Conservation (phyloP, 2,113 vertebrate species). For the Apus apus region DNA sequence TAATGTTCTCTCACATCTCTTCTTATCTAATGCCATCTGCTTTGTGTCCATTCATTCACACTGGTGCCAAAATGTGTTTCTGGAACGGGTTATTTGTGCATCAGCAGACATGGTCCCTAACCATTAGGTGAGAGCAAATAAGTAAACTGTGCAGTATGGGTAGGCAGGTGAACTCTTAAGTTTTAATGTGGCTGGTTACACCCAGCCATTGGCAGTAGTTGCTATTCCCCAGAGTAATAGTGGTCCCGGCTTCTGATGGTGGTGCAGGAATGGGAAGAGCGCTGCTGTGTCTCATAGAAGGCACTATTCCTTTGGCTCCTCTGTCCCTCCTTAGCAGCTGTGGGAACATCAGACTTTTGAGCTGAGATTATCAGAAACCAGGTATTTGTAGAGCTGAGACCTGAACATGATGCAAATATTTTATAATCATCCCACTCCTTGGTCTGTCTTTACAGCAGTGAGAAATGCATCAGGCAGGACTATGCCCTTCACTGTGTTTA, state of each 20-base stretch:
- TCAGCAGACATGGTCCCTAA: background rate
- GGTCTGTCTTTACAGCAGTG: background rate
- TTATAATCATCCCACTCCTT: background rate
- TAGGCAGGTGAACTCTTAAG: background rate
- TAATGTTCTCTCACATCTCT: conserved; percentile 18
- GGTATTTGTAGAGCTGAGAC: background rate
- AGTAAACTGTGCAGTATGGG: background rate
- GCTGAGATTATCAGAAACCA: background rate
- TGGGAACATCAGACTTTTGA: background rate
- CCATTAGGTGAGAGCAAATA: background rate
- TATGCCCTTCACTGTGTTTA: background rate
- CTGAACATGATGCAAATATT: background rate
- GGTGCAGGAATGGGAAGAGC: background rate
- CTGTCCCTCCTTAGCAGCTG: background rate
- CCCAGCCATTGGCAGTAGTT: background rate
- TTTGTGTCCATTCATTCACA: conserved; percentile 40
- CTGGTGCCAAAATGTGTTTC: conserved; percentile 4
- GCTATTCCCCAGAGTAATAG: background rate
- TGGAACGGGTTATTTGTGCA: conserved; percentile 31
- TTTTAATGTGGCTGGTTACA: background rate
- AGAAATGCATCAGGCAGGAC: background rate
- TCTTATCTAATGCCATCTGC: conserved; percentile 34
- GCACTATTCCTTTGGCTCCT: background rate
- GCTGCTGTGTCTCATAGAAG: fast-evolving
- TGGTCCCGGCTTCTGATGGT: background rate